Base-by-base conservation (phyloP, 2,888 invertebrate species). In the Caenorhabditis zanzibari region DNA sequence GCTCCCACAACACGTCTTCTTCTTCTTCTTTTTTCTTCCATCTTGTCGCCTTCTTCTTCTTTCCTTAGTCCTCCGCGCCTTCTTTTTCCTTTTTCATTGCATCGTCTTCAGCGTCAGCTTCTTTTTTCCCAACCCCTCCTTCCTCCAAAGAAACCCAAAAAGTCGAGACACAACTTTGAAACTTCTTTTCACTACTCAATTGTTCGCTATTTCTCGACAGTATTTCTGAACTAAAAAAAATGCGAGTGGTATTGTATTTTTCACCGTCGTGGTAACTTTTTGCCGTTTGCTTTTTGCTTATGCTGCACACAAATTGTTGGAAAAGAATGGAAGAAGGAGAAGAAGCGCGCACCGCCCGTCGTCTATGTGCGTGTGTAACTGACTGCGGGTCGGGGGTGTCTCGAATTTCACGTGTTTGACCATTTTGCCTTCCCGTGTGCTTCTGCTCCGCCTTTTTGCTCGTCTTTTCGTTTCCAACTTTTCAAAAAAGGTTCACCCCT, bases 341-440 rank as follows among this genome's bases (percentile, higher is more conserved):
- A 75, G 75, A 73, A 73, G 73, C 75, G 69, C 77, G 61, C 76
- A 76, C 76, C 76, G 68, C 69, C 69, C 69, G 76, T 66, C n/a
- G 54, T 54, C 54, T 54, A 54, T 74, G 58, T 77, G 69, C 59
- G 76, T 77, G 77, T 77, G 77, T 71, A 77, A 77, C 77, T 77
- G 77, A 77, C 77, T 77, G 69, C 77, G 69, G 76, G 68, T 61
- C 44, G 54, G 22, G 56, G 26, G 24, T 14, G 38, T 35, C 69
- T 77, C 77, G 77, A 77, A 77, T 77, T 77, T 71, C 77, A 77
- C 77, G 69, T 77, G 77, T 77, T 77, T 77, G 77, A 77, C 77
- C 77, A 77, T 71, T 77, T 77, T 63, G 69, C 77, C 72, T 26
- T 44, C 58, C 44, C 49, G 64, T 76, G 59, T 63, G 61, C 69